Base-by-base conservation (phyloP, 2,888 invertebrate species). In the Ormyrus nitidulus region DNA sequence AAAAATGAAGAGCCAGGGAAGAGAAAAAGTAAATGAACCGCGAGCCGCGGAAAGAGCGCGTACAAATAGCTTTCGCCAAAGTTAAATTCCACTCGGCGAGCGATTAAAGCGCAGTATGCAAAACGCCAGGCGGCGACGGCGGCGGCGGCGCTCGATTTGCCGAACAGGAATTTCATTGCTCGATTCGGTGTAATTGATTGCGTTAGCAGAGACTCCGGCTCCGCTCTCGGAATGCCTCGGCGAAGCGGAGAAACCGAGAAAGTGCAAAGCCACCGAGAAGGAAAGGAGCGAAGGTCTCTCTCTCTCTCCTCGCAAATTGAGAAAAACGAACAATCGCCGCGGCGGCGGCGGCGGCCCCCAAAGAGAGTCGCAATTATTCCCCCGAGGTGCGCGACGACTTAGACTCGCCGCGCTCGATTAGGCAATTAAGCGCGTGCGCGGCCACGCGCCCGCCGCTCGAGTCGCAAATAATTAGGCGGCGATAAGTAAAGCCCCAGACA, bases 101-200 rank as follows among this genome's bases (percentile, higher is more conserved):
- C 73, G 59, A 79, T 79, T 79, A 78, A 79, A 66, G 73, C 61
- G 61, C 73, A 70, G 74, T 53, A 74, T 74, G 62, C 74, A 69
- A 74, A 79, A 69, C 51, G 74, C 68, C 51, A 72, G 62, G 10
- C 48, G 46, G 6, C 19, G 2, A 0, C 34, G 44, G 8, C 59
- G 62, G 6, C 61, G n/a, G 11, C 66, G 66, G 13, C 48, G 64
- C 59, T 71, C 71, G 62, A 77, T 62, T 71, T 58, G 68, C 62
- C 73, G 59, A 73, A 62, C 71, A 49, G 73, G 68, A 74, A 74
- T 74, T 79, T 70, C 74, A 79, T 79, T 74, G 69, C 79, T 69
- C 62, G 69, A 74, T 79, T 64, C 62, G 69, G 62, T 51, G 74
- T 74, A 79, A 79, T 79, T 79, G 74, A 79, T 79, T 79, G 74